phyloP scores from a whole-genome alignment of 2,797 vertebrate genomes.

The Steatocranus sp. region DNA sequence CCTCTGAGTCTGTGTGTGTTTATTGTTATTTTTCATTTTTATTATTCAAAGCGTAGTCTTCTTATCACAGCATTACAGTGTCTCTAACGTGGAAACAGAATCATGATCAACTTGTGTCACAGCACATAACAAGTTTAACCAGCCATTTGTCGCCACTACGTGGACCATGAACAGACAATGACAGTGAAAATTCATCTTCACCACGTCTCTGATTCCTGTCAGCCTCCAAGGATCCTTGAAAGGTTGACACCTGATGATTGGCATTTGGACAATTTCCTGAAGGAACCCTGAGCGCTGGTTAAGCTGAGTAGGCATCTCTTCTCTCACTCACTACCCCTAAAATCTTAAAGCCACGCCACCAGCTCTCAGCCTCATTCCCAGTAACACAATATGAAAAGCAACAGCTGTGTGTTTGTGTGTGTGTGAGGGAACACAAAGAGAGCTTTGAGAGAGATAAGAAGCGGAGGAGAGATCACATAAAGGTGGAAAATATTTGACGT shows the following conservation, averaged over 20 bases:
- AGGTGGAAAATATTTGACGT: background rate
- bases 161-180: background rate
- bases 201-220: constrained; percentile 32
- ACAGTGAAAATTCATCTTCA: background rate
- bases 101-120: background rate
- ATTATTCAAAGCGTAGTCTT: background rate
- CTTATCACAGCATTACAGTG: background rate
- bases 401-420: constrained; percentile 28
- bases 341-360: background rate
- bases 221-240: constrained; percentile 21
- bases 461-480: background rate
- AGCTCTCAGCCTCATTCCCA: background rate
- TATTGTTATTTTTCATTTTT: background rate
- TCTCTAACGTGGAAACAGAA: background rate
- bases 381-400: constrained; percentile 33
- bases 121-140: background rate
- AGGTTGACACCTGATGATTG: constrained; percentile 33
- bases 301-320: background rate
- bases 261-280: constrained; percentile 27
- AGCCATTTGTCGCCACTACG: background rate
- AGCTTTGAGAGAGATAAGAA: background rate
- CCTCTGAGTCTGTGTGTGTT: background rate
- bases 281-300: background rate
- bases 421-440: background rate
- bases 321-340: constrained; percentile 18